Percentiles rank a stretch among this genome's conserved stretches.
Evolutionary conservation across 2,113 vertebrate species (phyloP).

Genomic region (Mesoclemmys tuberculata): DNA sequence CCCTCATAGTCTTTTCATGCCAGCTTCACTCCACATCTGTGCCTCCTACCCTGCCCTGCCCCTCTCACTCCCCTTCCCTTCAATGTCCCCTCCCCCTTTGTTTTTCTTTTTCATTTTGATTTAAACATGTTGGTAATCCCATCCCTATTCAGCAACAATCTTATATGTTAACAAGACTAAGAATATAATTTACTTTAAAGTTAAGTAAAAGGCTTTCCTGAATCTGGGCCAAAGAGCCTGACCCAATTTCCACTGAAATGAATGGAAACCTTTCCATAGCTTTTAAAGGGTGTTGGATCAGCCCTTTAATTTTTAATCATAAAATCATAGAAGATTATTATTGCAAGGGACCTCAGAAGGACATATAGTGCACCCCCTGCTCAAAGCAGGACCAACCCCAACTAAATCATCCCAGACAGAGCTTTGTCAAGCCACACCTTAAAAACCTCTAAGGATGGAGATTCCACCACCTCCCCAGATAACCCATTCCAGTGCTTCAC

Average conservation of each 20-base stretch:
- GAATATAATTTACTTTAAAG: neutral
- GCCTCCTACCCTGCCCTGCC: neutral
- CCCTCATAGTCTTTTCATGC: neutral
- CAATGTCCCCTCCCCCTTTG: neutral
- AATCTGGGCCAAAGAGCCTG: neutral
- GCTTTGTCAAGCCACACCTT: no score
- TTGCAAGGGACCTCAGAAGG: no score
- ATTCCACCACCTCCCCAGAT: no score
- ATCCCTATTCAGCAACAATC: neutral
- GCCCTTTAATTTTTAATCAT: neutral
- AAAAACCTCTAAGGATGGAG: no score
- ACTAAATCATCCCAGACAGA: no score
- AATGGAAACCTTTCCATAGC: fast-evolving
- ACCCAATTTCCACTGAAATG: neutral
- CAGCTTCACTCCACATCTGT: neutral
- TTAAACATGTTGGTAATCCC: neutral
- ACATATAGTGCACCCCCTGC: no score
- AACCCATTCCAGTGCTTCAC: no score
- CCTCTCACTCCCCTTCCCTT: neutral
- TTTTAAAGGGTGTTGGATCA: neutral
- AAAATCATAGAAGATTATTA: no score
- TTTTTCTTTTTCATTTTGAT: neutral
- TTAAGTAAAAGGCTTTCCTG: fast-evolving
- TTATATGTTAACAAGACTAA: neutral
- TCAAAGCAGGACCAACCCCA: no score